Evolutionary conservation across 30 jellyfish, hydroid and myxozoan species (phyloP).

Genomic region (Kudoa iwatai): DNA sequence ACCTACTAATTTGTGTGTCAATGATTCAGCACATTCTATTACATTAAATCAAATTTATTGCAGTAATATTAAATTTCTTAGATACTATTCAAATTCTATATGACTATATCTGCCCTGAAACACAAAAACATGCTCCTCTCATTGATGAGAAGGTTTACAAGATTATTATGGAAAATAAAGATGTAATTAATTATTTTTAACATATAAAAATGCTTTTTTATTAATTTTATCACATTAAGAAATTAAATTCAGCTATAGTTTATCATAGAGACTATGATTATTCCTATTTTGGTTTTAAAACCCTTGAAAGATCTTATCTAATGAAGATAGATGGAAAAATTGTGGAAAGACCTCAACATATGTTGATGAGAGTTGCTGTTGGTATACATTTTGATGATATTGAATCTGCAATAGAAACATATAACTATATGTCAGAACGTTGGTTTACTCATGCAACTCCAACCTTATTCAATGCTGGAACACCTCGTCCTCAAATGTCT

Average conservation of each 20-base stretch:
- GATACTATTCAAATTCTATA: conserved; percentile 28
- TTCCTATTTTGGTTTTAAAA: conserved; percentile 78
- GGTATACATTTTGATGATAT: conserved; percentile 70
- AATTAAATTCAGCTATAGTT: conserved; percentile 46
- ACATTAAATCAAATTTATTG: too few species aligned
- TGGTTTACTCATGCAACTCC: conserved; percentile 99
- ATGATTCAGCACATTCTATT: too few species aligned
- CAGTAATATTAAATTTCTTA: too few species aligned
- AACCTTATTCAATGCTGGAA: conserved; percentile 74
- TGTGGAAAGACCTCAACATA: conserved; percentile 94
- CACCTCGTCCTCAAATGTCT: conserved; percentile 78
- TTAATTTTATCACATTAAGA: conserved; percentile 3
- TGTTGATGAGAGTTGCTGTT: conserved; percentile 85
- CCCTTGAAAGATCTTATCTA: conserved; percentile 62
- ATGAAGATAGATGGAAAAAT: conserved; percentile 43
- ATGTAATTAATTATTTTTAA: conserved; percentile 5
- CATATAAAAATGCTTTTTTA: background rate
- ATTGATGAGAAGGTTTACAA: conserved; percentile 21
- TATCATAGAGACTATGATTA: conserved; percentile 54
- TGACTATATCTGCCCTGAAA: conserved; percentile 19
- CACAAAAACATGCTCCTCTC: conserved; percentile 16
- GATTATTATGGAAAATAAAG: conserved; percentile 18
- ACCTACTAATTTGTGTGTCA: too few species aligned
- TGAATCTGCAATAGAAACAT: conserved; percentile 72
- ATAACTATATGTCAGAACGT: conserved; percentile 42